phyloP scores from a whole-genome alignment of 2,113 vertebrate species.

The Terrapene triunguis region DNA sequence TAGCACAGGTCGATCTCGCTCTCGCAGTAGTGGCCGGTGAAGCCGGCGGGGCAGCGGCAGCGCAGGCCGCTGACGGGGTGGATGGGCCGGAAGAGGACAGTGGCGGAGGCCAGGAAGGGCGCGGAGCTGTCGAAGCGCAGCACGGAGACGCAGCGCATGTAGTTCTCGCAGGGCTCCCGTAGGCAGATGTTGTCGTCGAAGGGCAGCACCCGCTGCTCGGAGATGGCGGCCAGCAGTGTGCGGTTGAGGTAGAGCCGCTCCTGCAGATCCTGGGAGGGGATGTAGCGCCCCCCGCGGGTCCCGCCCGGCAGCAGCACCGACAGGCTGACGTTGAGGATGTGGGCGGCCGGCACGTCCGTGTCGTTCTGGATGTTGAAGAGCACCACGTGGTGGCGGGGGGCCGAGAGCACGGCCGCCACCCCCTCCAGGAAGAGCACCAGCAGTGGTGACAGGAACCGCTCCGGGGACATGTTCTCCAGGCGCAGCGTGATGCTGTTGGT shows the following conservation, averaged over 20 bases:
- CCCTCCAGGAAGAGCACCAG: conserved; percentile 93
- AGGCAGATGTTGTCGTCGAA: conserved; percentile 98
- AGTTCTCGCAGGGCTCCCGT: conserved; percentile 96
- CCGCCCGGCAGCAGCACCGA: conserved; percentile 83
- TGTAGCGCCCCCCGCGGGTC: conserved; percentile 74
- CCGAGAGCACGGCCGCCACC: conserved; percentile 90
- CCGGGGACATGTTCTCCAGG: conserved; percentile 93
- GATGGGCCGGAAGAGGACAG: conserved; percentile 96
- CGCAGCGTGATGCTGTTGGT: conserved; percentile 96
- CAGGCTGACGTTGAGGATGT: conserved; percentile 95
- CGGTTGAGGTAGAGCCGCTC: conserved; percentile 96
- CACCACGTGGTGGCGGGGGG: conserved; percentile 87
- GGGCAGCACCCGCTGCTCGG: conserved; percentile 92
- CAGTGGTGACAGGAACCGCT: conserved; percentile 92
- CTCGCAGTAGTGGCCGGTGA: conserved; percentile 97
- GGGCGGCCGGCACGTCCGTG: conserved; percentile 89
- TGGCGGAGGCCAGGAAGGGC: conserved; percentile 93
- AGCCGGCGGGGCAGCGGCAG: conserved; percentile 93
- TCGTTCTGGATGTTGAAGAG: conserved; percentile 96
- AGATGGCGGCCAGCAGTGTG: conserved; percentile 88
- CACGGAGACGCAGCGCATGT: conserved; percentile 97
- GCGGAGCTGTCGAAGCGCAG: conserved; percentile 96
- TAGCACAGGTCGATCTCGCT: conserved; percentile 97
- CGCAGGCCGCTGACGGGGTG: conserved; percentile 93
- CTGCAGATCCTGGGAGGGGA: conserved; percentile 94